A percentile compares a stretch with the other conserved stretches of the same genome.
These are phyloP conservation scores for Isoperla grammatica DNA, from an alignment of 2,888 invertebrate species.

Conservation along the genomic window DNA sequence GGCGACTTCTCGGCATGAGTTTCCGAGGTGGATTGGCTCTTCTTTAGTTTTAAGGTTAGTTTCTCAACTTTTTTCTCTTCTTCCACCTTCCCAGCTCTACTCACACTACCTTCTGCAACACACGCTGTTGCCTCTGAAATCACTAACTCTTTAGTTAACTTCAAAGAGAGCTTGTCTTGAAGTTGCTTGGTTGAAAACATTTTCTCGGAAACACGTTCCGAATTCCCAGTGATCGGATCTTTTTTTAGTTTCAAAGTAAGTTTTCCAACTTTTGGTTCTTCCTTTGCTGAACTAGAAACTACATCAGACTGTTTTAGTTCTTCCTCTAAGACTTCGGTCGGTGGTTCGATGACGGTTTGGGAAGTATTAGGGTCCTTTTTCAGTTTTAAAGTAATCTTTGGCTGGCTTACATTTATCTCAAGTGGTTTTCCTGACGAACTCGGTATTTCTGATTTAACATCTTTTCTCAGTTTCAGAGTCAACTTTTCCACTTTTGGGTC, in stretches of 20 bases:
- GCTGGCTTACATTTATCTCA: slow-evolving; percentile 22
- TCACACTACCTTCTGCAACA: not conserved
- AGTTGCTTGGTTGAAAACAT: slow-evolving; percentile 19
- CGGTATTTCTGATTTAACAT: slow-evolving; percentile 6
- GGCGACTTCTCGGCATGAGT: slow-evolving; percentile 27
- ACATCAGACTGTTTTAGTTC: slow-evolving; percentile 8
- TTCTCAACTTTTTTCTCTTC: slow-evolving; percentile 23
- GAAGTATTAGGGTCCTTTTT: slow-evolving; percentile 28
- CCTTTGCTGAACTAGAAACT: slow-evolving; percentile 15
- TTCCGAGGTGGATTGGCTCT: slow-evolving; percentile 5
- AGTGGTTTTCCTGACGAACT: slow-evolving; percentile 34
- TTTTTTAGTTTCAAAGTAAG: slow-evolving; percentile 26
- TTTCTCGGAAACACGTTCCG: not conserved
- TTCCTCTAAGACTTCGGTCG: slow-evolving; percentile 1
- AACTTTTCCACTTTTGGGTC: slow-evolving; percentile 28
- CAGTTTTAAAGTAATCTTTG: slow-evolving; percentile 35
- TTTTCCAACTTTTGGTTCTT: slow-evolving; percentile 43
- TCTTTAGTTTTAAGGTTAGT: slow-evolving; percentile 19
- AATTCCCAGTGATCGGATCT: slow-evolving; percentile 1
- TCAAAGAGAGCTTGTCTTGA: slow-evolving; percentile 30
- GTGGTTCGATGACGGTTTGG: not conserved
- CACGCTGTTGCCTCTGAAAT: slow-evolving; percentile 6
- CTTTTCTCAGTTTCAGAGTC: slow-evolving; percentile 25
- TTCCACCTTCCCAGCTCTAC: not conserved
- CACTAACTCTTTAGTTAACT: slow-evolving; percentile 21